Percentiles rank a stretch among this genome's conserved stretches.
Conservation (phyloP, 2,797 vertebrate genomes). For the Allobates femoralis region DNA sequence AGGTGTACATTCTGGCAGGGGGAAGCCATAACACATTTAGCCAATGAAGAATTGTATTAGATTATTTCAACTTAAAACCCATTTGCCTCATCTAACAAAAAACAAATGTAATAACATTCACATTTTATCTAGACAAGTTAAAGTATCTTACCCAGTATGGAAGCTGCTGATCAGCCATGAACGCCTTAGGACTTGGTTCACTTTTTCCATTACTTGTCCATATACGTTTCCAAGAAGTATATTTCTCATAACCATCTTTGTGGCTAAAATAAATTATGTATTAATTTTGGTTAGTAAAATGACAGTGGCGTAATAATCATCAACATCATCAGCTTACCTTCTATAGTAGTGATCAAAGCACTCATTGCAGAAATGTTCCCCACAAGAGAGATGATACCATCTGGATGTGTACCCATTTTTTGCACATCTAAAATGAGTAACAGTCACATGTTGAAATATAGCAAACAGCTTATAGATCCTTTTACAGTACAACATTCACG, state of each 20-base stretch:
- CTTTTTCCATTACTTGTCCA: constrained; percentile 98
- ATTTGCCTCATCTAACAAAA: too few relatives aligned
- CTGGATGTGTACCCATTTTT: constrained; percentile 98
- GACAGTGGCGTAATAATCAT: neutral
- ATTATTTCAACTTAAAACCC: too few relatives aligned
- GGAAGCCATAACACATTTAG: too few relatives aligned
- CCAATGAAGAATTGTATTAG: too few relatives aligned
- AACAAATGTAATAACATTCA: neutral
- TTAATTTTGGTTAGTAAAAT: neutral
- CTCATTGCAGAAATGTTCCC: constrained; percentile 98
- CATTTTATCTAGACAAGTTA: neutral
- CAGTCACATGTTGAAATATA: too few relatives aligned
- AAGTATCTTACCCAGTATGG: constrained; percentile 90
- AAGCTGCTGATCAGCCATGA: constrained; percentile 97
- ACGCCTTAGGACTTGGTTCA: constrained; percentile 96
- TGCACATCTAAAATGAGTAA: constrained; percentile 85
- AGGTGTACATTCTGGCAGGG: too few relatives aligned
- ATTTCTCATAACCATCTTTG: constrained; percentile 96
- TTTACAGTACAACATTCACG: neutral
- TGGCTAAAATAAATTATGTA: constrained; percentile 77
- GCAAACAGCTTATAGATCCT: too few relatives aligned
- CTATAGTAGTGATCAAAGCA: constrained; percentile 98
- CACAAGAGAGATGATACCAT: constrained; percentile 98
- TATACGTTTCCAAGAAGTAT: constrained; percentile 91
- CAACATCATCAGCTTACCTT: too few relatives aligned